Conservation (phyloP, 2,888 invertebrate species). For the Noctuana brunneofusca region DNA sequence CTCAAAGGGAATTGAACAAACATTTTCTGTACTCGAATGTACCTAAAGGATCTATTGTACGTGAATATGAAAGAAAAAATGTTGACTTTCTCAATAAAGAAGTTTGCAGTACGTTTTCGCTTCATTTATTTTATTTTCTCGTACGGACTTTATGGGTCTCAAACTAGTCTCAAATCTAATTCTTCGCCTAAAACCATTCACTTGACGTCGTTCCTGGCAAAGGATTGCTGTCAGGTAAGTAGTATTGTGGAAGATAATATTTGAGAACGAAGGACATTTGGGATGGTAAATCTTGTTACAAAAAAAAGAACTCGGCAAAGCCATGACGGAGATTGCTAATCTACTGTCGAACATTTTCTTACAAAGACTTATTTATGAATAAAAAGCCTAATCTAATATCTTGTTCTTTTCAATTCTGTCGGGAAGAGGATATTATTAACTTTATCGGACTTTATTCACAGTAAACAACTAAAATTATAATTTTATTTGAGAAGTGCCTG, state of each 20-base stretch:
- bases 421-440: too few species aligned
- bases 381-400: background rate
- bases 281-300: slow-evolving; percentile 22
- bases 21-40: slow-evolving; percentile 42
- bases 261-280: slow-evolving; percentile 2
- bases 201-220: slow-evolving; percentile 12
- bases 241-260: slow-evolving; percentile 16
- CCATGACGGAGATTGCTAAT: background rate
- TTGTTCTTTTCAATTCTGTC: background rate
- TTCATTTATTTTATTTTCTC: slow-evolving; percentile 28
- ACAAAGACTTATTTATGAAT: background rate
- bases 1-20: slow-evolving; percentile 28
- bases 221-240: slow-evolving; percentile 13
- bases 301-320: background rate
- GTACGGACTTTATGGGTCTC: slow-evolving; percentile 20
- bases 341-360: background rate
- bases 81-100: slow-evolving; percentile 61
- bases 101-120: slow-evolving; percentile 50
- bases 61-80: slow-evolving; percentile 46
- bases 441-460: too few species aligned
- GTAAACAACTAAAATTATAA: too few species aligned
- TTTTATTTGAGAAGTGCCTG: too few species aligned
- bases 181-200: slow-evolving; percentile 16
- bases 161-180: slow-evolving; percentile 31
- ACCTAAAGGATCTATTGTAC: slow-evolving; percentile 46